These are phyloP conservation scores for Anagyrus pseudococci DNA, from an alignment of 2,888 invertebrate species.

Conservation along the genomic window DNA sequence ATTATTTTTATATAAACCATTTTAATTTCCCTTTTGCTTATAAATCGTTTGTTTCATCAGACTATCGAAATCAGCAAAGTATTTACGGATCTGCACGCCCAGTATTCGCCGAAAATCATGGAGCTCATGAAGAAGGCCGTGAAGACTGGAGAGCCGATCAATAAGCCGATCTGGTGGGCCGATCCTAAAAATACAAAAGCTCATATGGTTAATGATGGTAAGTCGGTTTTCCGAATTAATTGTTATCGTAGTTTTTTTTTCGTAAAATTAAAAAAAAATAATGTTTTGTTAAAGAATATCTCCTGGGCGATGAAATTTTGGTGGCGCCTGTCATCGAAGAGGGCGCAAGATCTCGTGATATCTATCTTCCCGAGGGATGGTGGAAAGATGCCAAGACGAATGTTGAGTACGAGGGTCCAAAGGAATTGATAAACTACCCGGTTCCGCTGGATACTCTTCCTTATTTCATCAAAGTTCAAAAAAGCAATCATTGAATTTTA, in stretches of 20 bases:
- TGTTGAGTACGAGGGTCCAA: constrained; percentile 66
- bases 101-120: constrained; percentile 69
- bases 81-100: constrained; percentile 72
- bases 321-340: constrained; percentile 79
- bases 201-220: constrained; percentile 61
- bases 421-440: constrained; percentile 69
- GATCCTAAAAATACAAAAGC: constrained; percentile 73
- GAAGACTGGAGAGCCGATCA: constrained; percentile 72
- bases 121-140: constrained; percentile 69
- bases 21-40: not conserved
- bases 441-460: constrained; percentile 75
- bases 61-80: constrained; percentile 70
- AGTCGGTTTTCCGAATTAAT: constrained; percentile 15
- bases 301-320: constrained; percentile 78
- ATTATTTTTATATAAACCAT: not conserved
- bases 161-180: constrained; percentile 87
- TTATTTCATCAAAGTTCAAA: constrained; percentile 69
- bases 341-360: constrained; percentile 69
- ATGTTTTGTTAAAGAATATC: constrained; percentile 70
- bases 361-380: constrained; percentile 77
- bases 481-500: no score
- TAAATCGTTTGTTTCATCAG: no score
- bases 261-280: not conserved
- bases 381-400: constrained; percentile 71
- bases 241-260: constrained; percentile 7